phyloP scores from a whole-genome alignment of 2,888 invertebrate species.

The Phorcus lineatus region DNA sequence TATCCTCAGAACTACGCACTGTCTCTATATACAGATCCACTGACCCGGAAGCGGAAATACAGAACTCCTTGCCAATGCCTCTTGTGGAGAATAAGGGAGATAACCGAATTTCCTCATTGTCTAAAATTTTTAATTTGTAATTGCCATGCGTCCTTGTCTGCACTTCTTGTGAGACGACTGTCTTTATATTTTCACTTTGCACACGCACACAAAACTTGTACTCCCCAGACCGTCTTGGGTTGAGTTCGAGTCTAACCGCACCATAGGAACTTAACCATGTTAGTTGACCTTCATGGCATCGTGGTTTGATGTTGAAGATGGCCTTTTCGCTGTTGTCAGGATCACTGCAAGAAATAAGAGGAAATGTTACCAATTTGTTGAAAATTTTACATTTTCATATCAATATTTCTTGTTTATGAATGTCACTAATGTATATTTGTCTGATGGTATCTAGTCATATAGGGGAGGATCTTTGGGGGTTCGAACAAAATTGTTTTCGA shows the following conservation, averaged over 20 bases:
- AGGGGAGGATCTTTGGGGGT: too few relatives aligned
- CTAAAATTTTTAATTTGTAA: slow-evolving; percentile 19
- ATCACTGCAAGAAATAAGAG: slow-evolving; percentile 50
- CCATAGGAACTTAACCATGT: slow-evolving; percentile 58
- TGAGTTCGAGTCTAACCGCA: slow-evolving; percentile 51
- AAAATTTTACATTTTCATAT: too few relatives aligned
- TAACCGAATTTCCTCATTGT: slow-evolving; percentile 11
- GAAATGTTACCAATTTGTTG: slow-evolving; percentile 3
- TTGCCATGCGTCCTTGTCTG: slow-evolving; percentile 32
- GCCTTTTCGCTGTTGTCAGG: slow-evolving; percentile 32
- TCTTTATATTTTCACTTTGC: slow-evolving; percentile 42
- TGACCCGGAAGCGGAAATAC: slow-evolving; percentile 43
- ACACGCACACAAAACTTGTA: slow-evolving; percentile 52
- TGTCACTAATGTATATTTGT: too few relatives aligned
- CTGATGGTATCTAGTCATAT: too few relatives aligned
- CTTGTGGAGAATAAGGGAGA: slow-evolving; percentile 39
- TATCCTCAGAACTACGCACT: slow-evolving; percentile 40
- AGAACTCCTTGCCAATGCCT: slow-evolving; percentile 51
- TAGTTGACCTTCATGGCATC: slow-evolving; percentile 54
- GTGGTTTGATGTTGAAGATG: slow-evolving; percentile 46
- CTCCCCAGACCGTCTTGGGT: slow-evolving; percentile 37
- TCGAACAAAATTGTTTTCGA: too few relatives aligned
- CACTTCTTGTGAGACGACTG: slow-evolving; percentile 56
- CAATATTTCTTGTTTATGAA: too few relatives aligned
- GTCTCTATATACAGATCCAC: slow-evolving; percentile 57